Evolutionary conservation across 2,888 invertebrate genomes (phyloP).

Genomic region (Hyalella azteca): DNA sequence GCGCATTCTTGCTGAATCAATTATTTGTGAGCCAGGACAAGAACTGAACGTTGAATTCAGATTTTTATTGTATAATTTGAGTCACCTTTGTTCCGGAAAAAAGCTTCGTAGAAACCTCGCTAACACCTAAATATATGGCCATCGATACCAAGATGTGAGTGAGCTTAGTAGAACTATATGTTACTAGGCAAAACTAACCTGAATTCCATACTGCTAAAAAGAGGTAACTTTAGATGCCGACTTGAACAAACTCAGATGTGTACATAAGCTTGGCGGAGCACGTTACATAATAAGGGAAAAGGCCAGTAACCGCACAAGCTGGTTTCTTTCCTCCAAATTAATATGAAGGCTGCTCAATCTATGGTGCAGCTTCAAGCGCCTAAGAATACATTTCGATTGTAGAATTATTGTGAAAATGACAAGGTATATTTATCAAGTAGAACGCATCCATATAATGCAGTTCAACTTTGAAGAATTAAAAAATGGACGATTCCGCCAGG

Average conservation of each 20-base stretch:
- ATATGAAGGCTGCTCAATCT: too few species aligned
- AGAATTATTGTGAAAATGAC: too few species aligned
- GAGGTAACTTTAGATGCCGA: conserved; percentile 9
- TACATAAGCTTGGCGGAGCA: not conserved
- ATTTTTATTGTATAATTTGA: not conserved
- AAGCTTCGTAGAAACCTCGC: not conserved
- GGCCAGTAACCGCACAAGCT: not conserved
- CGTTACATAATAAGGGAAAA: not conserved
- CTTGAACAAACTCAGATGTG: too few species aligned
- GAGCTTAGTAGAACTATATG: not conserved
- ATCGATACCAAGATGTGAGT: not conserved
- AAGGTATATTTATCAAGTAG: too few species aligned
- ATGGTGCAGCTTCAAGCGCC: too few species aligned
- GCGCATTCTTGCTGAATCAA: too few species aligned
- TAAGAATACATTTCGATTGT: too few species aligned
- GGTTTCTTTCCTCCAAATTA: too few species aligned
- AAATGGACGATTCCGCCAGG: not conserved
- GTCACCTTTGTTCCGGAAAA: conserved; percentile 4
- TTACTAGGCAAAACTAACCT: not conserved
- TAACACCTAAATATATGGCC: conserved; percentile 7
- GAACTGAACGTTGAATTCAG: not conserved
- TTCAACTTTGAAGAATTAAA: not conserved
- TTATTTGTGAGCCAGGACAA: not conserved
- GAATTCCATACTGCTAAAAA: not conserved
- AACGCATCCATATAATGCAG: not conserved